Conservation (phyloP, 2,113 vertebrate genomes). For the Syrrhaptes paradoxus region DNA sequence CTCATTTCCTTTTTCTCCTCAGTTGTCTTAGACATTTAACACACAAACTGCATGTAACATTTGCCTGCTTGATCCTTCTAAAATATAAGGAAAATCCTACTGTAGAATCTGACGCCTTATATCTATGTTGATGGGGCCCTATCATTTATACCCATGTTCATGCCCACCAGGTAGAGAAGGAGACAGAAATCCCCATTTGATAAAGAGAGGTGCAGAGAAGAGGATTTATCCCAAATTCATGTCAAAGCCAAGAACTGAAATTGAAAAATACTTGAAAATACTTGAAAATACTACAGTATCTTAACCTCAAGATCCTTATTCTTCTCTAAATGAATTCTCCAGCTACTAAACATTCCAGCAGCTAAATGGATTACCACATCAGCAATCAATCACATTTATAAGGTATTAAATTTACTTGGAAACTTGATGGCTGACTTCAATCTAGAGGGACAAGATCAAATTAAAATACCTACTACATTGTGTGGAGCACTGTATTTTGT, state of each 20-base stretch:
- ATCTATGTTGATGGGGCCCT: neutral
- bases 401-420: slow-evolving; percentile 38
- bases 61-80: neutral
- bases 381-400: slow-evolving; percentile 53
- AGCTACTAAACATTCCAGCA: slow-evolving; percentile 23
- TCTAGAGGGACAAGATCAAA: slow-evolving; percentile 15
- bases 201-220: neutral
- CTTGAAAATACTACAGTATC: neutral
- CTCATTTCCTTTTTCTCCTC: neutral
- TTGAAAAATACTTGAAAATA: too few relatives aligned
- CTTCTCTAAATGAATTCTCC: slow-evolving; percentile 24
- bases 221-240: neutral
- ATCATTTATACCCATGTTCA: neutral
- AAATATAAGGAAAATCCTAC: neutral
- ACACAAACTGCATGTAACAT: neutral
- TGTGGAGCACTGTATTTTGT: neutral
- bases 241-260: neutral
- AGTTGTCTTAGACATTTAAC: neutral
- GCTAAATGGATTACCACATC: slow-evolving; percentile 15
- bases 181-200: neutral
- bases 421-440: slow-evolving; percentile 30
- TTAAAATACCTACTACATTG: slow-evolving; percentile 13
- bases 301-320: neutral
- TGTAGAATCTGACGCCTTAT: neutral
- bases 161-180: neutral